Evolutionary conservation across 1,140 invertebrate species (phyloP), one percentile per base, ranked within the genome.

Genomic region (Papilio aristodemus): DNA sequence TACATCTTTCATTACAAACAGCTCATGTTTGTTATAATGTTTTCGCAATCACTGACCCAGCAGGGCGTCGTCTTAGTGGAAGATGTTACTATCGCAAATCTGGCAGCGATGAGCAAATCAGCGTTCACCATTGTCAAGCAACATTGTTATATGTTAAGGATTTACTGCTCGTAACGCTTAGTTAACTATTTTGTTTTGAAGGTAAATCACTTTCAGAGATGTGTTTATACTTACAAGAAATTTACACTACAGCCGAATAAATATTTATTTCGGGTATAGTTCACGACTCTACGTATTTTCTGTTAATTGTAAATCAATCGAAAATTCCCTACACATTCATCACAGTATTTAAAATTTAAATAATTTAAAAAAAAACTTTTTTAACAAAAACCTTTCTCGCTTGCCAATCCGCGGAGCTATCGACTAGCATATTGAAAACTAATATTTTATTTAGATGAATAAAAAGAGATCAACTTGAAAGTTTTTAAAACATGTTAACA

Each of bases 71-170:
- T 50, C 43, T 50, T 4, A 50, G n/a, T 14, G 10, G 36, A 14
- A 62, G n/a, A 60, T 62, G 36, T 62, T 62, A 62, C 32, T 38
- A 62, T 62, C 59, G 14, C 32, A 36, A 59, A 59, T 59, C 57
- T 36, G n/a, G 8, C 39, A 9, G 3, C 27, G 57, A 36, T 59
- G 27, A 59, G 10, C 36, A 62, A 62, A 62, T 50, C 27, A n/a
- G 9, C 10, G 32, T 36, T 27, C 25, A 14, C 43, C 43, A 62
- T 62, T 62, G 59, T 62, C 36, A 14, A 17, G 59, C 36, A 39
- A 62, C 59, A 62, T 38, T 62, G 59, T 62, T 38, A 39, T 22
- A 38, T 38, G 36, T 62, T 38, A 37, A 62, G 17, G 32, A 62
- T 62, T 62, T 62, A 62, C 36, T 39, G 59, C 32, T 38, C 14